phyloP scores from a whole-genome alignment of 2,888 invertebrate genomes.

The Heliconius cydno region DNA sequence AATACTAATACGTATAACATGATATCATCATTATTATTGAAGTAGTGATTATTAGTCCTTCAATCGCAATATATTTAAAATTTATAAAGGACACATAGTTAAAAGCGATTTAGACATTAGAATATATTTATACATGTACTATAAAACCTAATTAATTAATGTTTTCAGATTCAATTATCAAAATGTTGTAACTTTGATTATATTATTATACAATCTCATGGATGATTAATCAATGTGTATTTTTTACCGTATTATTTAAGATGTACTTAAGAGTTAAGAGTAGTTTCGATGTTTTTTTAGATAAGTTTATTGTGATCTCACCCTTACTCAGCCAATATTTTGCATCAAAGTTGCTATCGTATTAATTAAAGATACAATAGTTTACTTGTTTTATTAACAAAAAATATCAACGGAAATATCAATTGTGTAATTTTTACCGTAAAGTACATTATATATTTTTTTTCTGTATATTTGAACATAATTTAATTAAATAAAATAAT shows the following conservation, averaged over 20 bases:
- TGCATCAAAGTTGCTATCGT: not conserved
- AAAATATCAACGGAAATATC: not conserved
- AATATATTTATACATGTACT: no score
- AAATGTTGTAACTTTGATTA: not conserved
- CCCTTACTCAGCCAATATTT: slow-evolving; percentile 10
- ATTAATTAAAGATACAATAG: not conserved
- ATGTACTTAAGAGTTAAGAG: no score
- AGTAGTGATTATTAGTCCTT: no score
- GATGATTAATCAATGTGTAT: not conserved
- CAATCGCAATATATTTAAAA: no score
- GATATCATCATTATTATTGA: no score
- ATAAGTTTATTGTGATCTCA: not conserved
- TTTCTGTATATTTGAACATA: not conserved
- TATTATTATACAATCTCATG: not conserved
- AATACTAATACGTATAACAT: not conserved
- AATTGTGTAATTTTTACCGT: not conserved
- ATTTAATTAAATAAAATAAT: not conserved
- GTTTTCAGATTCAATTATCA: no score
- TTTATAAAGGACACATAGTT: no score
- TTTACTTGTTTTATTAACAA: not conserved
- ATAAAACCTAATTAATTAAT: no score
- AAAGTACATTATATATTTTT: not conserved
- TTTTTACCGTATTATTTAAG: not conserved
- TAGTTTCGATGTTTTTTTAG: not conserved
- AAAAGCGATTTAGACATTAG: no score